phyloP scores from a whole-genome alignment of 2,888 invertebrate genomes.

The Eupithecia centaureata region DNA sequence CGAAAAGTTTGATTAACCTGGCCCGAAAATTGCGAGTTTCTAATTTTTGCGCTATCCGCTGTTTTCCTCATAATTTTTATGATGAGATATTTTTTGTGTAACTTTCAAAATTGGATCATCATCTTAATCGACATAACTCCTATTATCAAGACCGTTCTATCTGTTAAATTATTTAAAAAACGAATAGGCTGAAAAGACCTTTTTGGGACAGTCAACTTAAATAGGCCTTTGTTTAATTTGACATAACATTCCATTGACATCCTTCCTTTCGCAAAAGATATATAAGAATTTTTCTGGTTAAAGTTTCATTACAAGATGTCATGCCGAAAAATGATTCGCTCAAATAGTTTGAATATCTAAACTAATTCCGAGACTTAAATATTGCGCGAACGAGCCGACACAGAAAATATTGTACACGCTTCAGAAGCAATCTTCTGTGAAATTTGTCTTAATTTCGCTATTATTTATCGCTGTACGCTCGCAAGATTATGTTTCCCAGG shows the following conservation, averaged over 20 bases:
- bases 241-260: neutral
- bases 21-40: slow-evolving; percentile 19
- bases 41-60: slow-evolving; percentile 4
- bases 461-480: slow-evolving; percentile 46
- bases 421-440: slow-evolving; percentile 41
- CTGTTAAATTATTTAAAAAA: no score
- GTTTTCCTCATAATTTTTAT: slow-evolving; percentile 7
- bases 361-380: slow-evolving; percentile 4
- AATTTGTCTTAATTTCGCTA: slow-evolving; percentile 48
- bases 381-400: slow-evolving; percentile 17
- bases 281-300: no score
- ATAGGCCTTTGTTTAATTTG: neutral
- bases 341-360: neutral
- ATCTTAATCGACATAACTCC: neutral
- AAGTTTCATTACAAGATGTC: neutral
- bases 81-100: neutral
- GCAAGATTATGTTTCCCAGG: slow-evolving; percentile 38
- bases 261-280: neutral
- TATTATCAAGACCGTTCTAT: no score
- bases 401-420: slow-evolving; percentile 42
- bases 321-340: neutral
- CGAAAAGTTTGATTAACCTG: slow-evolving; percentile 28
- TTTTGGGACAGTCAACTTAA: neutral
- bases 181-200: no score
- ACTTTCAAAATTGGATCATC: slow-evolving; percentile 3